These are phyloP conservation scores for Sarcophaga caerulescens DNA, from an alignment of 2,888 invertebrate species.

Conservation along the genomic window DNA sequence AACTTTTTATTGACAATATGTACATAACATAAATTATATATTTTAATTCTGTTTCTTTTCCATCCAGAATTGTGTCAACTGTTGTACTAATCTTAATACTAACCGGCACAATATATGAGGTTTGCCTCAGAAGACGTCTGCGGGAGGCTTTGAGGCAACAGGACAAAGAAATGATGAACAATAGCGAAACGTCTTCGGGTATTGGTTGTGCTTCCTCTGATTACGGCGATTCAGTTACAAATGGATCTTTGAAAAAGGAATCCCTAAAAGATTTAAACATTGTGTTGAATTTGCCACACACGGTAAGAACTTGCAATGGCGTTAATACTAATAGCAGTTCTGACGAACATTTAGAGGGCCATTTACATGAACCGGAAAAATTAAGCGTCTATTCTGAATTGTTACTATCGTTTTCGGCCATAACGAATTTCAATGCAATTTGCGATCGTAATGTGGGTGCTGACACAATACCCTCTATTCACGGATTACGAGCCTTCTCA, in stretches of 20 bases:
- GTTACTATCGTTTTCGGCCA: slow-evolving; percentile 89
- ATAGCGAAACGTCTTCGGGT: slow-evolving; percentile 81
- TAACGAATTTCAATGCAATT: slow-evolving; percentile 89
- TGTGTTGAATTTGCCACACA: slow-evolving; percentile 81
- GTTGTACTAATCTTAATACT: slow-evolving; percentile 83
- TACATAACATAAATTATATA: slow-evolving; percentile 4
- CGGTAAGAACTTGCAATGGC: slow-evolving; percentile 76
- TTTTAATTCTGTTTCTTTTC: slow-evolving; percentile 69
- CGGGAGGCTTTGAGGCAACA: slow-evolving; percentile 77
- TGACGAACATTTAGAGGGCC: slow-evolving; percentile 83
- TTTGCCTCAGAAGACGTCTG: slow-evolving; percentile 79
- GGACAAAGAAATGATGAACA: slow-evolving; percentile 80
- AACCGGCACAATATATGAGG: slow-evolving; percentile 88
- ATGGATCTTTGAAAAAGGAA: slow-evolving; percentile 76
- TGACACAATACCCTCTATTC: slow-evolving; percentile 90
- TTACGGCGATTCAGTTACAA: slow-evolving; percentile 78
- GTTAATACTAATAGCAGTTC: slow-evolving; percentile 80
- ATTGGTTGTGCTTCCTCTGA: slow-evolving; percentile 82
- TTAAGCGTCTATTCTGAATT: slow-evolving; percentile 83
- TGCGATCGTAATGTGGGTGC: slow-evolving; percentile 90
- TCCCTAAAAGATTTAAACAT: slow-evolving; percentile 78
- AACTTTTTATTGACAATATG: too few relatives aligned
- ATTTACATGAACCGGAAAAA: slow-evolving; percentile 82
- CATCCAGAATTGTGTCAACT: slow-evolving; percentile 82
- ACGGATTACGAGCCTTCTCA: slow-evolving; percentile 86